A percentile compares a stretch with the other conserved stretches of the same genome.
Conservation (phyloP, 2,113 vertebrate genomes). For the Hepsetus odoe region DNA sequence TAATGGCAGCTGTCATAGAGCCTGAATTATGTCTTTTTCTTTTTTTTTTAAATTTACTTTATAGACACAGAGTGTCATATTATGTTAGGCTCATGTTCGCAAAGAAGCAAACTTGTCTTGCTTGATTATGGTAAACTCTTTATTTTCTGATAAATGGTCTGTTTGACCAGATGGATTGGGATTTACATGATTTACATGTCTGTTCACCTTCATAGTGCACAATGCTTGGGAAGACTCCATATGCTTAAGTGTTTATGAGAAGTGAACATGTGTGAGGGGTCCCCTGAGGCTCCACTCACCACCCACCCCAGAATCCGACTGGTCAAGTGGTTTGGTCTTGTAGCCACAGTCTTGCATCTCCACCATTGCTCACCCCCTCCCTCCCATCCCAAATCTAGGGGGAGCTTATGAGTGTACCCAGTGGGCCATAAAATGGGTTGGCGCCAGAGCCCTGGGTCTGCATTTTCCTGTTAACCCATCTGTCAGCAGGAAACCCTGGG, state of each 20-base stretch:
- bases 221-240: constrained; percentile 3
- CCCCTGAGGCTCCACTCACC: constrained; percentile 30
- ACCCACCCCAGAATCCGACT: constrained; percentile 10
- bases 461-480: constrained; percentile 56
- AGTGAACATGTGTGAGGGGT: constrained; percentile 39
- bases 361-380: not conserved
- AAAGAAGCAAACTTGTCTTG: too few species aligned
- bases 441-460: constrained; percentile 51
- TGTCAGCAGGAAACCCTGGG: constrained; percentile 56
- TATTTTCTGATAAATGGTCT: too few species aligned
- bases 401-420: constrained; percentile 46
- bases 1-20: too few species aligned
- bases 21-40: too few species aligned
- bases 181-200: not conserved
- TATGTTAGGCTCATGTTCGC: too few species aligned
- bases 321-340: constrained; percentile 40
- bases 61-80: too few species aligned
- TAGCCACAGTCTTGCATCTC: constrained; percentile 26
- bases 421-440: constrained; percentile 55
- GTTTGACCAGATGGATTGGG: not conserved
- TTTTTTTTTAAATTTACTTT: too few species aligned
- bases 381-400: not conserved
- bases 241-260: constrained; percentile 45
- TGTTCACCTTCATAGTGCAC: constrained; percentile 8
- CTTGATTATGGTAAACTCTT: too few species aligned